These are phyloP conservation scores for Leptocoma aspasia DNA, from an alignment of 2,113 vertebrate genomes.

Conservation along the genomic window DNA sequence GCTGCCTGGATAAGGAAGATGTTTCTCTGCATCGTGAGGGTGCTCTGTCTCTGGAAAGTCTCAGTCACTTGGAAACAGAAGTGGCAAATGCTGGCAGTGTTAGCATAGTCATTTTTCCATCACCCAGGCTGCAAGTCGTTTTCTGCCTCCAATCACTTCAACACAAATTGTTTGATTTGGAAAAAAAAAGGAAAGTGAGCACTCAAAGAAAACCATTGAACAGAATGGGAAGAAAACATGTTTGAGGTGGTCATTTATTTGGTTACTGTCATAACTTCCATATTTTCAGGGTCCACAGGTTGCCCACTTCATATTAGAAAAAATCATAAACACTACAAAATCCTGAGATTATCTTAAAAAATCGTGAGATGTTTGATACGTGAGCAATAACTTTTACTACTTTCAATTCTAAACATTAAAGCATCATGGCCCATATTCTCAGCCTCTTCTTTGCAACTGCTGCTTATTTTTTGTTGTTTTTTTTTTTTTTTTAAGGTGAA, in stretches of 20 bases:
- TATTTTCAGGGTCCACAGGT: not conserved
- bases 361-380: not conserved
- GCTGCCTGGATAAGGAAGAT: not conserved
- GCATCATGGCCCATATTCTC: not conserved
- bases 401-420: not conserved
- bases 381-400: not conserved
- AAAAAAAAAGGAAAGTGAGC: not conserved
- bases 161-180: not conserved
- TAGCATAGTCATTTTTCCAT: not conserved
- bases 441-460: not conserved
- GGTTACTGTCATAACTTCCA: not conserved
- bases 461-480: not conserved
- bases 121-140: not conserved
- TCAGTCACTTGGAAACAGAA: slow-evolving; percentile 23
- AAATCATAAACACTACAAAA: not conserved
- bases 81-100: not conserved
- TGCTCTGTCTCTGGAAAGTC: slow-evolving; percentile 45
- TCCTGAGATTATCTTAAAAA: not conserved
- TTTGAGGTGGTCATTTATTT: not conserved
- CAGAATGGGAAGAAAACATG: not conserved
- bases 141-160: not conserved
- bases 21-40: not conserved
- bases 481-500: not conserved
- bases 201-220: not conserved
- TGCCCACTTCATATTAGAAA: not conserved